A percentile compares a stretch with the other conserved stretches of the same genome.
Evolutionary conservation across 2,113 vertebrate species (phyloP).

Genomic region (Eidolon helvum): DNA sequence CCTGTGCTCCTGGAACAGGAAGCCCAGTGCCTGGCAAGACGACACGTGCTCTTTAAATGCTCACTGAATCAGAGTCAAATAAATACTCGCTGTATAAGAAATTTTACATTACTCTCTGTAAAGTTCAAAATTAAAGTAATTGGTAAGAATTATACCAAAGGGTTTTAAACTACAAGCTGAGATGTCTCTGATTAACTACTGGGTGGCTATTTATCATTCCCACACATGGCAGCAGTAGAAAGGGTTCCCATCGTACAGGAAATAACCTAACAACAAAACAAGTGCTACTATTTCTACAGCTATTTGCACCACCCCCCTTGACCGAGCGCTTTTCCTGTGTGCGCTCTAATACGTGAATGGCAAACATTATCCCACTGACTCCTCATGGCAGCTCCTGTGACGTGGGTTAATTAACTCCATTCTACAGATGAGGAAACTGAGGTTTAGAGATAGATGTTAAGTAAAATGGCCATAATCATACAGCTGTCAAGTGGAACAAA

Average conservation of each 20-base stretch:
- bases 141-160: neutral
- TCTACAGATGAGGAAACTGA: neutral
- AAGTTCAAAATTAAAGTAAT: neutral
- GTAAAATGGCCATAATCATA: neutral
- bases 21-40: neutral
- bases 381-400: neutral
- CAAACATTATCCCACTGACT: neutral
- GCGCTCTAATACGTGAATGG: neutral
- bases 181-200: neutral
- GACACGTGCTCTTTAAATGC: neutral
- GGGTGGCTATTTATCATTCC: neutral
- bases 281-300: rapidly evolving
- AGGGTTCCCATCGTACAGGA: neutral
- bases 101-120: neutral
- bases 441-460: too few relatives aligned
- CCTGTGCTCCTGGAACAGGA: neutral
- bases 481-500: neutral
- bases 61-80: neutral
- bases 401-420: rapidly evolving
- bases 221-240: rapidly evolving
- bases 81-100: neutral
- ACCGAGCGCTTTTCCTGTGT: rapidly evolving
- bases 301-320: rapidly evolving
- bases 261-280: neutral
- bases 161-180: neutral